Conservation (phyloP, 2,113 vertebrate species). For the Gadus macrocephalus region DNA sequence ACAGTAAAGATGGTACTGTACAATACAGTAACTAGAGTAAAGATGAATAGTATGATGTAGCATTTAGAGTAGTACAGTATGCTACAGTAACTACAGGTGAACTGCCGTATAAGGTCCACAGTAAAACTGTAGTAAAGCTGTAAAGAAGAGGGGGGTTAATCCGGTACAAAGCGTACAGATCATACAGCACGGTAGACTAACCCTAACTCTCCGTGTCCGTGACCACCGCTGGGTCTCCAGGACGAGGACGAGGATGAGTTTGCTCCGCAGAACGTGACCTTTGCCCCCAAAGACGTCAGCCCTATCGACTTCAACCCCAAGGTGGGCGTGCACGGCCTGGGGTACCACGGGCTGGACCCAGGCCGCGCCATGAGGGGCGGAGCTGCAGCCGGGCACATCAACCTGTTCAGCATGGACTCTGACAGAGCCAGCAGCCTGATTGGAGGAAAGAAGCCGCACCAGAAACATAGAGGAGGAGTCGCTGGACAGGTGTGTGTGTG, state of each 20-base stretch:
- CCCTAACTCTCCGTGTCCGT: no score
- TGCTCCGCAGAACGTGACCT: conserved; percentile 85
- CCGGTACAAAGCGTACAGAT: no score
- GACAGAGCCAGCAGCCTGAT: conserved; percentile 73
- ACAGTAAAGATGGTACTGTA: no score
- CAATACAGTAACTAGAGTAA: no score
- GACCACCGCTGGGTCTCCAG: conserved; percentile 8
- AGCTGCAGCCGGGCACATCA: conserved; percentile 61
- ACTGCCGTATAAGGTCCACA: no score
- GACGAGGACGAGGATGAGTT: conserved; percentile 84
- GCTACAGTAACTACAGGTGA: no score
- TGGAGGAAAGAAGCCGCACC: conserved; percentile 55
- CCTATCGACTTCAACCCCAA: conserved; percentile 84
- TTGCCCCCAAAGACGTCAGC: conserved; percentile 89
- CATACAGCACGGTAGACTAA: no score
- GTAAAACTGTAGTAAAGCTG: no score
- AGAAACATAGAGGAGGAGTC: conserved; percentile 79
- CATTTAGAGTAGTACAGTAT: no score
- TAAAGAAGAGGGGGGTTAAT: no score
- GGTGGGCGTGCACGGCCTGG: conserved; percentile 83
- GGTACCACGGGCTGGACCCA: conserved; percentile 89
- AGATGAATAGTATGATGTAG: no score
- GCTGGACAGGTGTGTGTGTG: conserved; percentile 78
- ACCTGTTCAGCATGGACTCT: conserved; percentile 73
- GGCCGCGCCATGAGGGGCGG: conserved; percentile 74